Conservation (phyloP, 2,113 vertebrate genomes). For the Ochotona princeps region DNA sequence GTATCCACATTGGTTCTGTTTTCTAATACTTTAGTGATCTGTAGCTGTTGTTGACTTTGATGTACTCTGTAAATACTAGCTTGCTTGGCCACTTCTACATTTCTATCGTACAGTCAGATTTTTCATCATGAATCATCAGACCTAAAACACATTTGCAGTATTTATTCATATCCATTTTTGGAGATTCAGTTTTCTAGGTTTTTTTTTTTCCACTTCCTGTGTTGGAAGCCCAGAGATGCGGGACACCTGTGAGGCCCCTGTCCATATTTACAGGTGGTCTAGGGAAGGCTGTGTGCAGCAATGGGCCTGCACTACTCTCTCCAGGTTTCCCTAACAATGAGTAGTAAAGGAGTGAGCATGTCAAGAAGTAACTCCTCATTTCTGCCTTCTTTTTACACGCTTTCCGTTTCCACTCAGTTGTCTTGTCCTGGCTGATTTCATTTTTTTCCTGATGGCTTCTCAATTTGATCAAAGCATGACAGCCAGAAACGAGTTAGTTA, state of each 20-base stretch:
- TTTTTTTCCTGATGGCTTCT: not conserved
- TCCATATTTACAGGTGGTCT: not conserved
- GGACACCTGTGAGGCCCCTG: not conserved
- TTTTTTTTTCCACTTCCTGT: not conserved
- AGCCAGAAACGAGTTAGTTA: not conserved
- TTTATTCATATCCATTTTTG: not conserved
- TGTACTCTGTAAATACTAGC: not conserved
- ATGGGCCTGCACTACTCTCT: too few species aligned
- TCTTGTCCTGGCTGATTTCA: not conserved
- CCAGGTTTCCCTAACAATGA: not conserved
- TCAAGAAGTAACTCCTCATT: not conserved
- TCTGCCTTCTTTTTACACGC: not conserved
- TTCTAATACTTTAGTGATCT: not conserved
- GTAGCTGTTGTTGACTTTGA: not conserved
- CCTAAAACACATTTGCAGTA: not conserved
- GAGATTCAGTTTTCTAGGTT: too few species aligned
- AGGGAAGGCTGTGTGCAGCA: rapidly evolving
- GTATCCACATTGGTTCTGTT: not conserved
- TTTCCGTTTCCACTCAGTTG: not conserved
- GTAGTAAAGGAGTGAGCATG: not conserved
- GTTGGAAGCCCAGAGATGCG: not conserved
- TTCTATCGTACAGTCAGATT: not conserved
- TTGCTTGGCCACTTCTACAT: not conserved
- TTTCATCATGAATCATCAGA: not conserved
- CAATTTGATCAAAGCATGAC: not conserved